phyloP scores from a whole-genome alignment of 2,113 vertebrate species.

The Cyphomyrus discorhynchus region DNA sequence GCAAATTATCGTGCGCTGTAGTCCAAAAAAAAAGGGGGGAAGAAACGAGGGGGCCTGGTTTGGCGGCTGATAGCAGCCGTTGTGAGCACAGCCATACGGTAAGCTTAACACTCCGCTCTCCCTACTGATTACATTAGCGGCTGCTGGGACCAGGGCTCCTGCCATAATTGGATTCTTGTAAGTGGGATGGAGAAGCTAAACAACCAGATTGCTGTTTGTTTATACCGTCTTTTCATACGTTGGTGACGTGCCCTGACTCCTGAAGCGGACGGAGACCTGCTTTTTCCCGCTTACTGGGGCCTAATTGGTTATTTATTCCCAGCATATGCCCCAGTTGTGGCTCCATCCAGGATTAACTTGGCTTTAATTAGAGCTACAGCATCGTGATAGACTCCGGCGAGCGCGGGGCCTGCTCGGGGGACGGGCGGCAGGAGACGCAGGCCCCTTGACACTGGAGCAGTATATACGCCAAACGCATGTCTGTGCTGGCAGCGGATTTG shows the following conservation, averaged over 20 bases:
- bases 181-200: slow-evolving; percentile 74
- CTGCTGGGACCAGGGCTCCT: slow-evolving; percentile 60
- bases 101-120: slow-evolving; percentile 65
- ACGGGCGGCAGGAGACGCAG: neutral
- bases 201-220: slow-evolving; percentile 77
- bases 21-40: slow-evolving; percentile 30
- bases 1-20: slow-evolving; percentile 48
- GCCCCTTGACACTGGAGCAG: neutral
- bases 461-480: neutral
- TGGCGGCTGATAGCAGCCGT: slow-evolving; percentile 53
- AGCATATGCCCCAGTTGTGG: slow-evolving; percentile 72
- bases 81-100: slow-evolving; percentile 62
- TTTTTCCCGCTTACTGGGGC: slow-evolving; percentile 56
- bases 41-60: slow-evolving; percentile 40
- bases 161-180: slow-evolving; percentile 76
- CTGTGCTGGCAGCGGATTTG: neutral
- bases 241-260: slow-evolving; percentile 69
- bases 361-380: slow-evolving; percentile 67
- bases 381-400: slow-evolving; percentile 49
- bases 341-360: slow-evolving; percentile 69
- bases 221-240: slow-evolving; percentile 71
- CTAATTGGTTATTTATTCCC: slow-evolving; percentile 74
- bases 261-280: slow-evolving; percentile 66
- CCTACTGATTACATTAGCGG: slow-evolving; percentile 66
- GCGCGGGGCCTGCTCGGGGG: slow-evolving; percentile 28